Evolutionary conservation across 2,888 invertebrate species (phyloP).

Genomic region (Chloromyia formosa): DNA sequence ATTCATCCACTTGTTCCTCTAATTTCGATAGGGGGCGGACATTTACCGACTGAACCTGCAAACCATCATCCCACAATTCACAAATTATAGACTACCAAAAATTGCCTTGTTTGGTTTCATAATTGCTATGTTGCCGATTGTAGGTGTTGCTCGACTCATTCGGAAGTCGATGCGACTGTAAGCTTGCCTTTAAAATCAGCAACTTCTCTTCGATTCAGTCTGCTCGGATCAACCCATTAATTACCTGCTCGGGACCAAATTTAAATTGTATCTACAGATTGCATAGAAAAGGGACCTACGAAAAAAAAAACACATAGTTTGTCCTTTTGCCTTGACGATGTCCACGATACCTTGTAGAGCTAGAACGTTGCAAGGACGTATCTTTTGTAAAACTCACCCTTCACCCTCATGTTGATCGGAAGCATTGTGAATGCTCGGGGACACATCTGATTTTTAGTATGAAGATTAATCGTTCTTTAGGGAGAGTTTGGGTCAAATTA

Average conservation of each 20-base stretch:
- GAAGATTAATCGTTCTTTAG: slow-evolving; percentile 62
- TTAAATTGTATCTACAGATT: background rate
- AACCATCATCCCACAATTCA: slow-evolving; percentile 14
- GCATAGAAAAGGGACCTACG: background rate
- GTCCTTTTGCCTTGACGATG: slow-evolving; percentile 12
- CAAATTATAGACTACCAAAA: slow-evolving; percentile 45
- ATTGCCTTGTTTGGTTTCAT: slow-evolving; percentile 47
- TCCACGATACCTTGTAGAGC: background rate
- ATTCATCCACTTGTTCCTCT: background rate
- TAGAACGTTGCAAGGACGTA: background rate
- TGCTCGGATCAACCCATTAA: slow-evolving; percentile 22
- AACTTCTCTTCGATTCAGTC: slow-evolving; percentile 7
- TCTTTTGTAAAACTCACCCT: background rate
- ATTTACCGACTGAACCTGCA: slow-evolving; percentile 1
- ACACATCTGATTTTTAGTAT: slow-evolving; percentile 49
- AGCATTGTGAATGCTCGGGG: slow-evolving; percentile 41
- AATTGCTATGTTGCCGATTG: slow-evolving; percentile 26
- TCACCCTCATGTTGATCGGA: slow-evolving; percentile 10
- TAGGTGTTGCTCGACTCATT: slow-evolving; percentile 30
- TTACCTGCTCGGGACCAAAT: slow-evolving; percentile 21
- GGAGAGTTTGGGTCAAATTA: slow-evolving; percentile 63
- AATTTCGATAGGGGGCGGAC: background rate
- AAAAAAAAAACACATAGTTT: background rate
- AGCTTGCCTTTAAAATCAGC: slow-evolving; percentile 8
- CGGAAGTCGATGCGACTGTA: slow-evolving; percentile 22